Conservation (phyloP, 2,888 invertebrate species). For the Thyatira batis region DNA sequence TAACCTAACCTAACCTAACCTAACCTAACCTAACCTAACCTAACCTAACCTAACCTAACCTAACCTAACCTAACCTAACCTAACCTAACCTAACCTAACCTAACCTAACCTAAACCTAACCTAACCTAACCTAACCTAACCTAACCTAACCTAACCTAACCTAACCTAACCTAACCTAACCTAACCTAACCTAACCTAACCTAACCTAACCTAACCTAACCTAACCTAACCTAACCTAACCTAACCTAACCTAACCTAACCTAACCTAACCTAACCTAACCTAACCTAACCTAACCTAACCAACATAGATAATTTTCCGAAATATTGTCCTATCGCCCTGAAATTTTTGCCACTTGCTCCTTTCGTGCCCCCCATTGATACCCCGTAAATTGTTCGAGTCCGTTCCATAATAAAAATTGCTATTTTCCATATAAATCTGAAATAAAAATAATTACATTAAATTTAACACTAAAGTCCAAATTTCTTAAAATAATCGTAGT, state of each 20-base stretch:
- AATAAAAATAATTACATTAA: too few species aligned
- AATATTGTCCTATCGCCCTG: too few species aligned
- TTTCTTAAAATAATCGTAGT: too few species aligned
- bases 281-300: conserved; percentile 14
- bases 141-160: conserved; percentile 27
- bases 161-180: conserved; percentile 24
- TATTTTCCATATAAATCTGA: too few species aligned
- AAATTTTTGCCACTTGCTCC: too few species aligned
- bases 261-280: conserved; percentile 17
- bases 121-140: conserved; percentile 28
- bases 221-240: conserved; percentile 17
- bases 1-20: conserved; percentile 16
- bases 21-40: conserved; percentile 20
- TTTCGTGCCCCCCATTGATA: too few species aligned
- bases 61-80: conserved; percentile 26
- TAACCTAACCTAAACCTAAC: conserved; percentile 17
- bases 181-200: conserved; percentile 25
- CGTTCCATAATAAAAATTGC: too few species aligned
- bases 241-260: conserved; percentile 14
- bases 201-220: conserved; percentile 22
- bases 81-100: conserved; percentile 22
- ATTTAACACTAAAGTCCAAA: too few species aligned
- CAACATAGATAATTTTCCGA: too few species aligned
- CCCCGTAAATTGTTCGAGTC: too few species aligned
- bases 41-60: conserved; percentile 20